A percentile compares a stretch with the other conserved stretches of the same genome.
These are phyloP conservation scores for Pseudoatta argentina DNA, from an alignment of 1,140 invertebrate species.

Conservation along the genomic window DNA sequence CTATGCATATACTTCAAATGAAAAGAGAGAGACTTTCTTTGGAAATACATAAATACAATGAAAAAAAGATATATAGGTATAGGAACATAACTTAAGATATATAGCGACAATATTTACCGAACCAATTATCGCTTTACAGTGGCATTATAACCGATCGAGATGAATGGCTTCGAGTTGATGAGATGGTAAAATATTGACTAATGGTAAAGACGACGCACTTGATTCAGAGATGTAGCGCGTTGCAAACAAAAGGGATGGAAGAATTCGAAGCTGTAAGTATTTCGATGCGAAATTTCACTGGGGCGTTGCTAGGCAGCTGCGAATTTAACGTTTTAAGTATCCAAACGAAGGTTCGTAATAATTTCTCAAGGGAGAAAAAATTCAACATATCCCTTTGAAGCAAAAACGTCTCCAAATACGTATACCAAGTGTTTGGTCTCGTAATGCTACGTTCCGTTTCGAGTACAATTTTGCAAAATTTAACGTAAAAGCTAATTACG, in stretches of 20 bases:
- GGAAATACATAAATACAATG: not conserved
- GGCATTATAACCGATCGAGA: not conserved
- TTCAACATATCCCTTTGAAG: not conserved
- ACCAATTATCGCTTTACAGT: not conserved
- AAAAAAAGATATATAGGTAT: not conserved
- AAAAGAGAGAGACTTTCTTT: not conserved
- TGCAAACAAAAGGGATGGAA: not conserved
- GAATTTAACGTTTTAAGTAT: slow-evolving; percentile 68
- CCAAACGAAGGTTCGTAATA: slow-evolving; percentile 46
- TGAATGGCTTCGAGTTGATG: not conserved
- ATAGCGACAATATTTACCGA: slow-evolving; percentile 5
- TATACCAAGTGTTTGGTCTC: not conserved
- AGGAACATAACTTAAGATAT: not conserved
- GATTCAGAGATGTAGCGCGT: not conserved
- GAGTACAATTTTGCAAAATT: not conserved
- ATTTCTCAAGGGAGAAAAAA: slow-evolving; percentile 56
- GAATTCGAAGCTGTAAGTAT: not conserved
- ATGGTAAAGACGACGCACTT: not conserved
- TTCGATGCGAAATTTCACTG: slow-evolving; percentile 78
- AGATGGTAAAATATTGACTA: slow-evolving; percentile 12
- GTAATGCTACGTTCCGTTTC: not conserved
- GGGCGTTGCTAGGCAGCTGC: slow-evolving; percentile 71
- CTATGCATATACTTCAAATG: not conserved
- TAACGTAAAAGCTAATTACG: not conserved
- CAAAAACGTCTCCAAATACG: not conserved